Evolutionary conservation across 2,113 vertebrate species (phyloP), one percentile per base, ranked within the genome.

Genomic region (Callaeas wilsoni): DNA sequence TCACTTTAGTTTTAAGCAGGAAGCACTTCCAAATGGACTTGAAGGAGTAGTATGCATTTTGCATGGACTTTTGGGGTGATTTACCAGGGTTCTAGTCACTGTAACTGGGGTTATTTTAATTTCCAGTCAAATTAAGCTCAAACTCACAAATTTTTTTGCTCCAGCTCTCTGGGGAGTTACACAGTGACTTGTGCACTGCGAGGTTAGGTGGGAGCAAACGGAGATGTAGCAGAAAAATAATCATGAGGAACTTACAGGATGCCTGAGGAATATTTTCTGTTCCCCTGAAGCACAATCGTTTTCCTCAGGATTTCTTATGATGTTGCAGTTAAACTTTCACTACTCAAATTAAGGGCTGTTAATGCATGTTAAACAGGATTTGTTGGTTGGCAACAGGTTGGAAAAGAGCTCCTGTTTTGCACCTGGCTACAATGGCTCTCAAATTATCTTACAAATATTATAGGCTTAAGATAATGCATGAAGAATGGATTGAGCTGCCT

Each of bases 11-110:
- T 97, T 87, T 25, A 44, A 95, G 73, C 81, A 90, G 84, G 62
- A 91, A 91, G 53, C 29, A 42, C 11, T 95, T 97, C 88, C 96
- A 97, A 94, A 84, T 49, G 60, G 50, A 97, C 95, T 96, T 98
- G 25, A 75, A 68, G 47, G 47, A 76, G 29, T 13, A 21, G 16
- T 6, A 0, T 13, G 27, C 5, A 0, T 52, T 70, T 46, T n/a
- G 18, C 35, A 3, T 6, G 25, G 22, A 13, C 11, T 9, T 71
- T 50, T 8, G 4, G 41, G 76, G 44, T 41, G 57, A n/a, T 68
- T 50, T 32, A 2, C 42, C 47, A 16, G 6, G 32, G n/a, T 16
- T 12, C 14, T 32, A 6, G 8, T 17, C 21, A 20, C 60, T n/a
- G 10, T 6, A 12, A 42, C 56, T 10, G 10, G 16, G n/a, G 20